Conservation (phyloP, 2,888 invertebrate genomes). For the Druceiella hillmani region DNA sequence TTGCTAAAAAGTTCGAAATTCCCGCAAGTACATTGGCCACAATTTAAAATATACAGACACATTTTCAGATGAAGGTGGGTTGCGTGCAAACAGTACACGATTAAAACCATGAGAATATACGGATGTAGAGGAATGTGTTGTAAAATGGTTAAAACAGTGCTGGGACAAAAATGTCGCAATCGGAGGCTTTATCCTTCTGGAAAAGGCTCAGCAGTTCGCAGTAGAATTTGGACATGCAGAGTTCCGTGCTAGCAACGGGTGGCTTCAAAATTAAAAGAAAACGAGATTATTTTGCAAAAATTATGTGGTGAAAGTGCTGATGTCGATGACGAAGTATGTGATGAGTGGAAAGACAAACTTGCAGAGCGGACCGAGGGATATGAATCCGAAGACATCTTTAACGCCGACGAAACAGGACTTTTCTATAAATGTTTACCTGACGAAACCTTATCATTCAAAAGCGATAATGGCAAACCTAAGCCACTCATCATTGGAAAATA, state of each 20-base stretch:
- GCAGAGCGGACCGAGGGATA: constrained; percentile 6
- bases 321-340: constrained; percentile 10
- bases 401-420: constrained; percentile 13
- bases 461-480: constrained; percentile 15
- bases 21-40: constrained; percentile 16
- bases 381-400: constrained; percentile 10
- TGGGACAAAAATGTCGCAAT: not conserved
- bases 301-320: constrained; percentile 12
- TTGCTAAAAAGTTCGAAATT: constrained; percentile 14
- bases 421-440: constrained; percentile 15
- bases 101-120: constrained; percentile 9
- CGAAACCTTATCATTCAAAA: constrained; percentile 14
- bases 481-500: constrained; percentile 8
- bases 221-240: constrained; percentile 9
- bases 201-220: constrained; percentile 17
- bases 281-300: constrained; percentile 15
- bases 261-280: constrained; percentile 10
- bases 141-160: constrained; percentile 1
- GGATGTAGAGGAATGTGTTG: constrained; percentile 12
- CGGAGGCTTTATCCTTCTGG: constrained; percentile 11
- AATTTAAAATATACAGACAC: no score
- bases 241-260: constrained; percentile 15
- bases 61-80: not conserved
- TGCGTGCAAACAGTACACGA: not conserved
- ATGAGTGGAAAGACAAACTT: constrained; percentile 16